These are phyloP conservation scores for Amaurobius ferox DNA, from an alignment of 2,888 invertebrate species.

Conservation along the genomic window DNA sequence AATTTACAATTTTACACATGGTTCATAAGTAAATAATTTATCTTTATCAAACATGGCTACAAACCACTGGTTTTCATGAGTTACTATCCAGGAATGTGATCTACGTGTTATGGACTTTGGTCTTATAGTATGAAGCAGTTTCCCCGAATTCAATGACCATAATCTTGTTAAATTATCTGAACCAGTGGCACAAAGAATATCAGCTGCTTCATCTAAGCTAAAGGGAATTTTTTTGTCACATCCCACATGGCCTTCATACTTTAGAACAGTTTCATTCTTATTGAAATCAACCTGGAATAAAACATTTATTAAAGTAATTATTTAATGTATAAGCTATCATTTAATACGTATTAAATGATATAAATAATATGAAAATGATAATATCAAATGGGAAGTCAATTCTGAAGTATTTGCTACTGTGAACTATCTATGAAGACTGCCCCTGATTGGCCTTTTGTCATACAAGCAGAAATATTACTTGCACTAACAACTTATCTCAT, in stretches of 20 bases:
- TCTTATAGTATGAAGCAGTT: neutral
- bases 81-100: constrained; percentile 12
- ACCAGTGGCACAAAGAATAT: constrained; percentile 37
- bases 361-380: too few relatives aligned
- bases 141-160: constrained; percentile 32
- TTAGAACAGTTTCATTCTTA: neutral
- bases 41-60: constrained; percentile 15
- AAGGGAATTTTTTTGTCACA: constrained; percentile 22
- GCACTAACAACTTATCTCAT: too few relatives aligned
- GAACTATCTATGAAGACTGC: too few relatives aligned
- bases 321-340: too few relatives aligned
- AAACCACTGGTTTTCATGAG: neutral
- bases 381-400: too few relatives aligned
- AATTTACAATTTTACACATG: too few relatives aligned
- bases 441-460: too few relatives aligned
- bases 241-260: constrained; percentile 20
- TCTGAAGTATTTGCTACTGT: too few relatives aligned
- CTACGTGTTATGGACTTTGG: constrained; percentile 1
- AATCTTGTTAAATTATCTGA: constrained; percentile 25
- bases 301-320: too few relatives aligned
- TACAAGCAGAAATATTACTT: too few relatives aligned
- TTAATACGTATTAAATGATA: too few relatives aligned
- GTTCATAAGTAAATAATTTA: neutral
- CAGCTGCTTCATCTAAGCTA: constrained; percentile 25
- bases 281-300: constrained; percentile 38